A percentile compares a stretch with the other conserved stretches of the same genome.
Evolutionary conservation across 2,113 vertebrate species (phyloP).

Genomic region (Elachura formosa): DNA sequence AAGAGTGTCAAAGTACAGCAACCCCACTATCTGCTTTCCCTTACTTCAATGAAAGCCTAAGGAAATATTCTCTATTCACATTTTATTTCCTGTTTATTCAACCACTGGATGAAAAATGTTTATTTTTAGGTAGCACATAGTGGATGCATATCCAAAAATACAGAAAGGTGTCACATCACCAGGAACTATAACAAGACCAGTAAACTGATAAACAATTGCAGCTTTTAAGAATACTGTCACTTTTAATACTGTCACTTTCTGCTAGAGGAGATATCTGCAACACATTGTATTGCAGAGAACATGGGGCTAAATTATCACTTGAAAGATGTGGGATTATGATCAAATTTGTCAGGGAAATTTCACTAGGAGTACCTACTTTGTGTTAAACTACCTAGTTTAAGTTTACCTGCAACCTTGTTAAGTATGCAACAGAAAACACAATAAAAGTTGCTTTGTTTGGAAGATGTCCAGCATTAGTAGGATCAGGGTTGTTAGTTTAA

Average conservation of each 20-base stretch:
- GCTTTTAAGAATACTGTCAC: background rate
- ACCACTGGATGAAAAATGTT: background rate
- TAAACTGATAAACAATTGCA: background rate
- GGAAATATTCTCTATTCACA: background rate
- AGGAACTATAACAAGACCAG: background rate
- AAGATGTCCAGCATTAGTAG: background rate
- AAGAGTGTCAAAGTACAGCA: background rate
- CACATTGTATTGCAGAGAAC: background rate
- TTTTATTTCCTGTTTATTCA: background rate
- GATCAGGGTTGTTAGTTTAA: background rate
- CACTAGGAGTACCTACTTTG: background rate
- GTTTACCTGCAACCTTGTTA: background rate
- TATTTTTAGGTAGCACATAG: background rate
- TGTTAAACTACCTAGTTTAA: background rate
- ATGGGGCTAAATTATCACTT: background rate
- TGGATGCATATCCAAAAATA: background rate
- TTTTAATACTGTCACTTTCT: background rate
- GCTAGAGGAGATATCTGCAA: background rate
- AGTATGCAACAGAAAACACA: background rate
- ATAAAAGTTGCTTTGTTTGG: background rate
- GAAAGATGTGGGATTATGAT: background rate
- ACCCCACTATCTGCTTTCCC: background rate
- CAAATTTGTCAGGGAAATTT: background rate
- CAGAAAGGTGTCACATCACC: background rate
- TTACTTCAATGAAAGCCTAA: background rate